Percentiles rank a stretch among this genome's conserved stretches.
These are phyloP conservation scores for Spinus olivaceus DNA, from an alignment of 2,797 vertebrate genomes.

Conservation along the genomic window DNA sequence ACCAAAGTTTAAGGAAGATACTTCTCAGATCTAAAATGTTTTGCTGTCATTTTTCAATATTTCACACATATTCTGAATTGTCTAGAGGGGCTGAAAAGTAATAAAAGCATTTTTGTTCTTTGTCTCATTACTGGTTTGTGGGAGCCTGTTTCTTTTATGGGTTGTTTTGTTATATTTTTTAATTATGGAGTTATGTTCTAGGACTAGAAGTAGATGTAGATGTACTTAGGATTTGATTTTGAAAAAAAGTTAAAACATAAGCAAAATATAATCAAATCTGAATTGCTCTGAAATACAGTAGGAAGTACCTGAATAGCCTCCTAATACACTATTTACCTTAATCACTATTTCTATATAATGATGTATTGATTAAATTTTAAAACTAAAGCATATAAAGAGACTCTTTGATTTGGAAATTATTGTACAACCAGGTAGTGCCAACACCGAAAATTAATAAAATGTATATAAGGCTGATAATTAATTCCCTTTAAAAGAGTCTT, in stretches of 20 bases:
- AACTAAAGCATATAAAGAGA: neutral
- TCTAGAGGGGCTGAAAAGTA: neutral
- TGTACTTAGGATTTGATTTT: neutral
- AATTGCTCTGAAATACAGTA: neutral
- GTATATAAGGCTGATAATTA: neutral
- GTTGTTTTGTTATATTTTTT: neutral
- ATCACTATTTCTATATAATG: neutral
- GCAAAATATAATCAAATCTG: neutral
- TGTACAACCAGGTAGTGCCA: neutral
- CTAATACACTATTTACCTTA: neutral
- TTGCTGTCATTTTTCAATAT: neutral
- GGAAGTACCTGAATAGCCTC: neutral
- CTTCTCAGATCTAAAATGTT: neutral
- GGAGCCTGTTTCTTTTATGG: neutral
- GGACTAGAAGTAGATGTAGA: neutral
- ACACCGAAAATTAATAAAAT: neutral
- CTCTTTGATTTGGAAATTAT: neutral
- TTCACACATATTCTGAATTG: neutral
- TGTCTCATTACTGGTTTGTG: neutral
- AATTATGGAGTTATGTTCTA: neutral
- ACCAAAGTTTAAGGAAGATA: neutral
- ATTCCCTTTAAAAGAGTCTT: neutral
- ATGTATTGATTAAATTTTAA: neutral
- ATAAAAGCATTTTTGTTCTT: neutral
- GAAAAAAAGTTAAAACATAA: neutral